Percentiles rank a stretch among this genome's conserved stretches.
Evolutionary conservation across 2,888 invertebrate genomes (phyloP).

Genomic region (Spialia ferax): DNA sequence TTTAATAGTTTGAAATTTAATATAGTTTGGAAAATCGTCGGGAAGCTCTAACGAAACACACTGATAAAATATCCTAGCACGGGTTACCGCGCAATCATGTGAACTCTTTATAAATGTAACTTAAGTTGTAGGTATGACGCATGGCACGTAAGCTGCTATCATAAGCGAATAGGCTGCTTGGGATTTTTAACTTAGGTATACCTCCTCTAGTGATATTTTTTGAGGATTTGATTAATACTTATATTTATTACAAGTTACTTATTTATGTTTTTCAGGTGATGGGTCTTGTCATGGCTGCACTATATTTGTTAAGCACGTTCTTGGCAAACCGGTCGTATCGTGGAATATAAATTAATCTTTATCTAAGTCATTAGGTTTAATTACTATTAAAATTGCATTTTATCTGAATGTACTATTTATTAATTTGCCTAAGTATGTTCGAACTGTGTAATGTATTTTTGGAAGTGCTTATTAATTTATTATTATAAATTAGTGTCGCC

Average conservation of each 20-base stretch:
- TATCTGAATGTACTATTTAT: conserved; percentile 21
- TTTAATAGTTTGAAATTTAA: too few species aligned
- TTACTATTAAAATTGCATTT: conserved; percentile 24
- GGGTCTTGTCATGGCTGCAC: conserved; percentile 90
- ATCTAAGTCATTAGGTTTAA: neutral
- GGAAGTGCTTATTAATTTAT: neutral
- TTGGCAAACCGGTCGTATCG: conserved; percentile 92
- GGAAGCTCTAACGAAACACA: too few species aligned
- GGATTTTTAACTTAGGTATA: too few species aligned
- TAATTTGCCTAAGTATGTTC: conserved; percentile 14
- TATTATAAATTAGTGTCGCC: too few species aligned
- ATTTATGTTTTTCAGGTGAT: conserved; percentile 88
- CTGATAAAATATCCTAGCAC: too few species aligned
- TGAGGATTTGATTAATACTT: neutral
- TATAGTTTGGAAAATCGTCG: too few species aligned
- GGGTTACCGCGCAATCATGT: too few species aligned
- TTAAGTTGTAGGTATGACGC: too few species aligned
- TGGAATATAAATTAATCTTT: conserved; percentile 78
- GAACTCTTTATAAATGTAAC: too few species aligned
- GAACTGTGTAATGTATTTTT: conserved; percentile 5
- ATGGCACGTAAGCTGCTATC: too few species aligned
- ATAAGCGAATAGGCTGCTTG: too few species aligned
- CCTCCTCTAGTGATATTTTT: too few species aligned
- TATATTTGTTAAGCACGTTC: conserved; percentile 92
- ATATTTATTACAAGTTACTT: neutral